phyloP scores from a whole-genome alignment of 1,140 invertebrate genomes.

The Armadillidium nasatum region DNA sequence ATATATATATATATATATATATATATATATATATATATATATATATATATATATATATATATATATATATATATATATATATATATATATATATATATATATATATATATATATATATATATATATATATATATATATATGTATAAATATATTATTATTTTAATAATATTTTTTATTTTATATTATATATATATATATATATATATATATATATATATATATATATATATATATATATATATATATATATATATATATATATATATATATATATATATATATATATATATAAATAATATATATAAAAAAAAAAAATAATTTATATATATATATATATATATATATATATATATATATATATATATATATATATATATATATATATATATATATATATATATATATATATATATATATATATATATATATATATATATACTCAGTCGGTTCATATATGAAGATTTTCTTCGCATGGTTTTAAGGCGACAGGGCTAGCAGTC shows the following conservation, averaged over 20 bases:
- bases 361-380: slow-evolving; percentile 14
- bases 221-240: too few species aligned
- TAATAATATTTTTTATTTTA: too few species aligned
- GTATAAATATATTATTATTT: too few species aligned
- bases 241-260: slow-evolving; percentile 22
- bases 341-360: too few species aligned
- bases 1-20: slow-evolving; percentile 6
- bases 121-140: slow-evolving; percentile 21
- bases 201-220: slow-evolving; percentile 21
- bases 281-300: too few species aligned
- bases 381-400: slow-evolving; percentile 21
- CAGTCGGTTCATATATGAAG: too few species aligned
- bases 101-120: slow-evolving; percentile 17
- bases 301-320: too few species aligned
- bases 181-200: slow-evolving; percentile 22
- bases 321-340: slow-evolving; percentile 22
- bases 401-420: slow-evolving; percentile 20
- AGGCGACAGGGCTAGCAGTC: too few species aligned
- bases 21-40: slow-evolving; percentile 22
- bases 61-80: slow-evolving; percentile 22
- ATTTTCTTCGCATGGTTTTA: too few species aligned
- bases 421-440: slow-evolving; percentile 22
- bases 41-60: slow-evolving; percentile 18
- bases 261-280: slow-evolving; percentile 19
- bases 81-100: slow-evolving; percentile 20